phyloP scores from a whole-genome alignment of 92 coral and sea anemone species.

The Epizoanthus ramosus region DNA sequence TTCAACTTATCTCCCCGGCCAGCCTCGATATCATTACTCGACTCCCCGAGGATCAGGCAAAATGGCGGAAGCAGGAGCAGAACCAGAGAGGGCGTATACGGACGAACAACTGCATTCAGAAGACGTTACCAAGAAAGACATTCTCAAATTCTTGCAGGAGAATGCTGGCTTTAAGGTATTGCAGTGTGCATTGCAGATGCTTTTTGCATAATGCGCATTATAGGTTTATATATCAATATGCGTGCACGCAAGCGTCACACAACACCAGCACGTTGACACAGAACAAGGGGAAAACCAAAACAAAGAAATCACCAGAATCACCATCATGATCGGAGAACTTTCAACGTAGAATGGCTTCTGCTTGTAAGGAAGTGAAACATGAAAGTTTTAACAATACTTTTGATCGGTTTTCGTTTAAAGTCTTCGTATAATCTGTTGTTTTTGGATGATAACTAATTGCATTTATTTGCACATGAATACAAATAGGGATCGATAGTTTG shows the following conservation, averaged over 20 bases:
- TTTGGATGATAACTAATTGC: too few relatives aligned
- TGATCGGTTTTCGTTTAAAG: too few relatives aligned
- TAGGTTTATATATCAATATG: too few relatives aligned
- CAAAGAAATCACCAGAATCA: too few relatives aligned
- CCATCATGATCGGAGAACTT: too few relatives aligned
- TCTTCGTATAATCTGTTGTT: too few relatives aligned
- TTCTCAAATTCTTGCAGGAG: slow-evolving; percentile 90
- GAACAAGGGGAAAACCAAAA: not conserved
- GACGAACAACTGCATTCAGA: slow-evolving; percentile 87
- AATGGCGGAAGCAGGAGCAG: slow-evolving; percentile 80
- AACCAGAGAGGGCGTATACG: slow-evolving; percentile 72
- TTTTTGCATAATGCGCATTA: not conserved
- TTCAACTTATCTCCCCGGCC: slow-evolving; percentile 7
- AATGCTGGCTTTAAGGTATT: slow-evolving; percentile 88
- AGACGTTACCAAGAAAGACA: slow-evolving; percentile 96
- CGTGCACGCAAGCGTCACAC: not conserved
- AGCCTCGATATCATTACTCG: slow-evolving; percentile 65
- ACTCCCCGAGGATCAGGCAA: slow-evolving; percentile 22
- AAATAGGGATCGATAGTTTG: too few relatives aligned
- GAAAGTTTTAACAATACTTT: not conserved
- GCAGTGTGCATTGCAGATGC: not conserved
- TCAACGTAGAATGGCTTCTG: not conserved
- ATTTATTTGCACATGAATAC: too few relatives aligned
- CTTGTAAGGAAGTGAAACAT: slow-evolving; percentile 10
- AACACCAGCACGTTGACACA: not conserved